Base-by-base conservation (phyloP, 2,888 invertebrate genomes). In the Himalopsyche anomala region DNA sequence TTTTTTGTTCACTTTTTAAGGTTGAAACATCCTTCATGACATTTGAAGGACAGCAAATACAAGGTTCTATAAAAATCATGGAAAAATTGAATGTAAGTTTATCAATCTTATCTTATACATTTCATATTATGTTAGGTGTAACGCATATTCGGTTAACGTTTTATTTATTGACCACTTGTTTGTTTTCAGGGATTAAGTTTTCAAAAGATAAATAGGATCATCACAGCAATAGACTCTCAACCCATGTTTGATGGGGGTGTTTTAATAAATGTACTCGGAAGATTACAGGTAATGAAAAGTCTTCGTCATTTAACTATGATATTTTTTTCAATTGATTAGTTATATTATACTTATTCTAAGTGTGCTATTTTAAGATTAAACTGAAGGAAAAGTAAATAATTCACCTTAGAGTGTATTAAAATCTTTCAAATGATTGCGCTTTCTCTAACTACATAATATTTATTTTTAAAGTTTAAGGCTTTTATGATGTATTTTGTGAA, bases 191-290 rank as follows among this genome's bases (percentile, higher is more conserved):
- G 96, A 91, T 94, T 99, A 91, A 94, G 96, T 89, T 99, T 99
- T 94, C 97, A 97, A 94, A 97, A 97, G 94, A 99, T 99, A 90
- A 96, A 96, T 91, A 96, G 99, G 92, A 94, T 96, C 90, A 96
- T 99, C 91, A 99, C 99, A 87, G 96, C 97, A 42, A 96, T 98
- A 88, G 99, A 99, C 92, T 98, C 98, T 82, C 99, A 99, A 92
- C 99, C 99, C n/a, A 98, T 97, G 95, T 97, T 97, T 91, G 99
- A 99, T 93, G 99, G 99, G 87, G 99, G 99, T 89, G 97, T 99
- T 89, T 92, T 99, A 91, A 98, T 99, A 89, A 97, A 97, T 94
- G 99, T 99, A 84, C 94, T 99, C 89, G 99, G 99, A 90, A 96
- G 99, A 93, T 94, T 99, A 91, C 97, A 99, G 96, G 99, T 98